A percentile compares a stretch with the other conserved stretches of the same genome.
phyloP scores from a whole-genome alignment of 1,140 invertebrate genomes.

The Planococcus citri region DNA sequence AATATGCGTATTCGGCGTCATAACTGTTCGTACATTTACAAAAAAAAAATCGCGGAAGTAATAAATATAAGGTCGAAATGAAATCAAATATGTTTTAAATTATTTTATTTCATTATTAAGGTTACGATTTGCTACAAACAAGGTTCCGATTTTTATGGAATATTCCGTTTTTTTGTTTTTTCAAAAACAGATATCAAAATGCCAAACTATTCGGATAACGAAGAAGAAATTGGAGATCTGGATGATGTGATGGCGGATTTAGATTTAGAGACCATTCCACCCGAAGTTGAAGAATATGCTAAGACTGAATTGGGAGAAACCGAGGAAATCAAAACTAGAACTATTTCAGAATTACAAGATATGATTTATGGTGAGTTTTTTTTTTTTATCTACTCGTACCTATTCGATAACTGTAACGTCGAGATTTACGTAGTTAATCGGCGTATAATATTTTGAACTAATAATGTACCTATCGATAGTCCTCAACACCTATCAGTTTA shows the following conservation, averaged over 20 bases:
- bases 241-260: constrained; percentile 36
- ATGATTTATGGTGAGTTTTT: constrained; percentile 56
- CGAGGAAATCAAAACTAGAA: constrained; percentile 44
- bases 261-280: constrained; percentile 34
- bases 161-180: background rate
- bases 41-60: background rate
- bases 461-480: too few relatives aligned
- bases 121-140: background rate
- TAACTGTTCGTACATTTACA: background rate
- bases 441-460: too few relatives aligned
- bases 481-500: too few relatives aligned
- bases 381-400: constrained; percentile 14
- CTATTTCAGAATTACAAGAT: constrained; percentile 51
- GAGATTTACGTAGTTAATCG: too few relatives aligned
- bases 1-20: background rate
- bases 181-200: constrained; percentile 4
- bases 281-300: constrained; percentile 38
- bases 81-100: too few relatives aligned
- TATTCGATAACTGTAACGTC: too few relatives aligned
- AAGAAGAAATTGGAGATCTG: constrained; percentile 22
- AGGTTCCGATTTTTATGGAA: background rate
- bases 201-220: constrained; percentile 1
- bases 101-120: background rate
- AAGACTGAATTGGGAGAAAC: constrained; percentile 38
- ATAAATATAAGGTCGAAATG: too few relatives aligned